phyloP scores from a whole-genome alignment of 2,113 vertebrate genomes.

The Daphoenositta chrysoptera region DNA sequence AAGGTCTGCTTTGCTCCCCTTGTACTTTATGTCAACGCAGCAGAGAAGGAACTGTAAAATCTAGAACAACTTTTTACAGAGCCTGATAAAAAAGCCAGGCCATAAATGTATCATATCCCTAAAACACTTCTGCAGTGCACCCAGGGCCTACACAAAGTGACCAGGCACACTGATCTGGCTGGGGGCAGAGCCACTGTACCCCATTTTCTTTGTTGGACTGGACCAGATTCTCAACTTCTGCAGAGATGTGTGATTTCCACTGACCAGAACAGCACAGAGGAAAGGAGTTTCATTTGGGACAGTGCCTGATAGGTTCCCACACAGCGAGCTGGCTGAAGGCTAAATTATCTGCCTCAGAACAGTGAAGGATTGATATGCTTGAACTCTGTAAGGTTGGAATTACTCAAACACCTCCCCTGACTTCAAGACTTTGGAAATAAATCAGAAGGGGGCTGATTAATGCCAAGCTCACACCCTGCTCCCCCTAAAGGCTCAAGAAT shows the following conservation, averaged over 20 bases:
- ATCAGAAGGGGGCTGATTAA: neutral
- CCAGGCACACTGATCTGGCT: neutral
- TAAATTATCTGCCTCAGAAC: neutral
- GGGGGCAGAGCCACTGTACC: neutral
- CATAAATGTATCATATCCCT: neutral
- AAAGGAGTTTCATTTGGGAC: neutral
- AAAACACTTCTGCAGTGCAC: neutral
- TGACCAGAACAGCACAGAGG: neutral
- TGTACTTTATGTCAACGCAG: neutral
- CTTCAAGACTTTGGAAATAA: neutral
- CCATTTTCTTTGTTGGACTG: neutral
- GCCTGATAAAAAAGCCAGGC: neutral
- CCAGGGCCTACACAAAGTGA: neutral
- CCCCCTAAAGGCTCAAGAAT: neutral
- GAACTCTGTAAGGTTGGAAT: neutral
- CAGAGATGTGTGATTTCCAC: neutral
- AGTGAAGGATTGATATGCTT: neutral
- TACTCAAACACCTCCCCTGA: neutral
- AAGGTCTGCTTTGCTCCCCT: neutral
- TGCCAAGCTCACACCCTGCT: neutral
- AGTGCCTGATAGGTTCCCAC: neutral
- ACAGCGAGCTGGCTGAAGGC: neutral
- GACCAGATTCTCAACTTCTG: neutral
- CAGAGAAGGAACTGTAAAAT: neutral
- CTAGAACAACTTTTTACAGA: neutral